phyloP scores from a whole-genome alignment of 2,113 vertebrate species.

The Neogale vison region DNA sequence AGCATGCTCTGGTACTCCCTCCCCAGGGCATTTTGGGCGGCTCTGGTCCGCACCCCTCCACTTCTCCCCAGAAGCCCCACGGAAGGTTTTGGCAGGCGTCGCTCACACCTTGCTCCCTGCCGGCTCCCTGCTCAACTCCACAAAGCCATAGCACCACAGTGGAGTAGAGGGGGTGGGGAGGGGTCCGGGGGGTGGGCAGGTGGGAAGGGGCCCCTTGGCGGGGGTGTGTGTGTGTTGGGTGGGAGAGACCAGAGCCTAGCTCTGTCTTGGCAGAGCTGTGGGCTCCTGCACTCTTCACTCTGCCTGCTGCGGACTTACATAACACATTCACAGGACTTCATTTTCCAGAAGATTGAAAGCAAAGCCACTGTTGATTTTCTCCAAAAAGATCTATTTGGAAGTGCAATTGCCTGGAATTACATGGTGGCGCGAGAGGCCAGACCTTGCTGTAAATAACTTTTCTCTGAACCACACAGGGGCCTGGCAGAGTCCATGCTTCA shows the following conservation, averaged over 20 bases:
- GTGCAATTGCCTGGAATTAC: conserved; percentile 88
- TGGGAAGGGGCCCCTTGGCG: background rate
- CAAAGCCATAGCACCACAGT: background rate
- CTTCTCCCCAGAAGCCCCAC: background rate
- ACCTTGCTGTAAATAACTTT: conserved; percentile 86
- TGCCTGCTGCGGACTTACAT: conserved; percentile 71
- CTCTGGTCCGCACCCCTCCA: background rate
- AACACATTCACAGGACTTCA: conserved; percentile 82
- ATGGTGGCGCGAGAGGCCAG: conserved; percentile 82
- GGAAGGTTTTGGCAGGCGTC: background rate
- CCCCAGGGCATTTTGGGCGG: background rate
- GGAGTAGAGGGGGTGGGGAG: background rate
- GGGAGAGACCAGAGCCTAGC: background rate
- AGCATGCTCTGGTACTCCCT: background rate
- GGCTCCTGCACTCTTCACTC: background rate
- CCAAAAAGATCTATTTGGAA: conserved; percentile 86
- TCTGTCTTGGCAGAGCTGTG: background rate
- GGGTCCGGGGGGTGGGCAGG: too few relatives aligned
- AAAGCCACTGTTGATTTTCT: conserved; percentile 84
- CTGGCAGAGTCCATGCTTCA: conserved; percentile 52
- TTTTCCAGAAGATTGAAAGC: conserved; percentile 87
- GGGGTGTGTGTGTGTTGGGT: too few relatives aligned
- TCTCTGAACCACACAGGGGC: conserved; percentile 68
- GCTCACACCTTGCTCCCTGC: background rate
- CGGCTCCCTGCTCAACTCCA: accelerated